Percentiles rank a stretch among this genome's conserved stretches.
phyloP scores from a whole-genome alignment of 2,113 vertebrate species.

The Mugil cephalus region DNA sequence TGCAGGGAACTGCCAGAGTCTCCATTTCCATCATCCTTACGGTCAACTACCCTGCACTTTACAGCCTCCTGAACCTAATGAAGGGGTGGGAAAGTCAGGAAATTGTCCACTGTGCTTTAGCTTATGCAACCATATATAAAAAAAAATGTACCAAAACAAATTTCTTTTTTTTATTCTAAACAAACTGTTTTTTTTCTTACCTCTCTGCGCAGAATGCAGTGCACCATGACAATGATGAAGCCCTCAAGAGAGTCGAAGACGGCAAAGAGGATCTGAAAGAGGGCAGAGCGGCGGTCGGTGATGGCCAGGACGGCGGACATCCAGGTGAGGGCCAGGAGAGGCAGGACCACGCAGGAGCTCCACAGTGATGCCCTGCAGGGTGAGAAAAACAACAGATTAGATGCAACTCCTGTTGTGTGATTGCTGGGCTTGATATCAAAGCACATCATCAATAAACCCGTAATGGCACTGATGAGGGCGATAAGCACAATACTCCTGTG shows the following conservation, averaged over 20 bases:
- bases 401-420: slow-evolving; percentile 38
- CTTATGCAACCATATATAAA: slow-evolving; percentile 18
- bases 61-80: slow-evolving; percentile 96
- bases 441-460: slow-evolving; percentile 60
- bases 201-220: slow-evolving; percentile 96
- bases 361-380: slow-evolving; percentile 93
- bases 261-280: slow-evolving; percentile 98
- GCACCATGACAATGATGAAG: slow-evolving; percentile 98
- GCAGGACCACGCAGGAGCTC: slow-evolving; percentile 98
- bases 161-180: not conserved
- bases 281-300: slow-evolving; percentile 96
- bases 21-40: slow-evolving; percentile 96
- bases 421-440: slow-evolving; percentile 45
- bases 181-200: slow-evolving; percentile 75
- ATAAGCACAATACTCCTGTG: slow-evolving; percentile 52
- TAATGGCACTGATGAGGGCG: slow-evolving; percentile 54
- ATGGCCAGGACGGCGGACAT: slow-evolving; percentile 98
- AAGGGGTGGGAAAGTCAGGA: slow-evolving; percentile 11
- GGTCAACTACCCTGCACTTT: slow-evolving; percentile 96
- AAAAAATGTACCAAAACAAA: slow-evolving; percentile 9
- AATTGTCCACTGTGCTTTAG: slow-evolving; percentile 12
- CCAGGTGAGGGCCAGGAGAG: slow-evolving; percentile 97
- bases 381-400: slow-evolving; percentile 28
- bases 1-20: slow-evolving; percentile 96
- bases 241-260: slow-evolving; percentile 98